Percentiles rank a stretch among this genome's conserved stretches.
Evolutionary conservation across 2,113 vertebrate species (phyloP).

Genomic region (Trochalopteron elliotii): DNA sequence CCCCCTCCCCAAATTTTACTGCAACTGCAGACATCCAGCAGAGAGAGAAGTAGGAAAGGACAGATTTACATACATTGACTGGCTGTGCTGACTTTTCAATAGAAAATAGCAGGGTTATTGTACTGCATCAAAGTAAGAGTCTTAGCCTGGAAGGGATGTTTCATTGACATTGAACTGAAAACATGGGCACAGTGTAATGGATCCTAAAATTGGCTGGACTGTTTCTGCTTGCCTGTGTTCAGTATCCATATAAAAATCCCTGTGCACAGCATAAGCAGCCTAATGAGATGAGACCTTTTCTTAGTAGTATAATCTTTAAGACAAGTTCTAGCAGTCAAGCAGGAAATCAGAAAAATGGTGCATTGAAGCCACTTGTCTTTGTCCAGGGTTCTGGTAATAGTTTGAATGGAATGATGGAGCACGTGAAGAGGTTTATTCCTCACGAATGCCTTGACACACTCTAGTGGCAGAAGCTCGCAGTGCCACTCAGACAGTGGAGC

Average conservation of each 20-base stretch:
- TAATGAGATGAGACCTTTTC: not conserved
- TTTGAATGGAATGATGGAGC: not conserved
- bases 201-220: constrained; percentile 54
- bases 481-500: not conserved
- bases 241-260: not conserved
- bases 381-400: not conserved
- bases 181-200: constrained; percentile 34
- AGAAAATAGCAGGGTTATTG: constrained; percentile 52
- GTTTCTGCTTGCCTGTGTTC: constrained; percentile 9
- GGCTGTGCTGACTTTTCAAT: constrained; percentile 30
- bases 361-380: not conserved
- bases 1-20: not conserved
- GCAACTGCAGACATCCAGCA: not conserved
- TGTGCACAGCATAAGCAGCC: not conserved
- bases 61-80: not conserved
- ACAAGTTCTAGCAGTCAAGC: not conserved
- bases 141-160: constrained; percentile 57
- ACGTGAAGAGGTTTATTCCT: not conserved
- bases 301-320: not conserved
- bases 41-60: not conserved
- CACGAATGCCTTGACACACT: constrained; percentile 35
- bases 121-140: constrained; percentile 35
- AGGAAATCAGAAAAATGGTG: not conserved
- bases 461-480: constrained; percentile 62
- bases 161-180: constrained; percentile 61